A percentile compares a stretch with the other conserved stretches of the same genome.
Conservation (phyloP, 2,797 vertebrate genomes). For the Luscinia luscinia region DNA sequence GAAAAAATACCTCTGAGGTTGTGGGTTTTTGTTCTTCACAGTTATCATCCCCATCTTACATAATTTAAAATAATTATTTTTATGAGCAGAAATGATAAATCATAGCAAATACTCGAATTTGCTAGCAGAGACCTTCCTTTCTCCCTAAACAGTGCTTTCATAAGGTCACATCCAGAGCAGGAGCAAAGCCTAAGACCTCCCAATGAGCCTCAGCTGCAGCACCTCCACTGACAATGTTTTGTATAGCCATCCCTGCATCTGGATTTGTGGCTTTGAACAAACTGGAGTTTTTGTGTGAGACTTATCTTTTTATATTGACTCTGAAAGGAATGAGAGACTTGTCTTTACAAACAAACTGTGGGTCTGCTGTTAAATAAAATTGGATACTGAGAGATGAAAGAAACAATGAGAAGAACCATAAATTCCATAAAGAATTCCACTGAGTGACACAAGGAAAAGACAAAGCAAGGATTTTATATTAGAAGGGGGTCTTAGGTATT, state of each 20-base stretch:
- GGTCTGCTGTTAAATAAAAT: neutral
- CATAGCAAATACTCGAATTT: neutral
- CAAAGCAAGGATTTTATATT: neutral
- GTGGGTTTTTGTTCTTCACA: neutral
- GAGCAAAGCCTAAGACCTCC: neutral
- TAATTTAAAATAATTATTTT: neutral
- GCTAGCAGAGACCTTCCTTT: neutral
- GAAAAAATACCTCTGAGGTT: neutral
- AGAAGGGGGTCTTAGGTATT: neutral
- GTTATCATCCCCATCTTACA: neutral
- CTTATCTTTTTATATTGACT: neutral
- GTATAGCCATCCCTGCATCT: neutral
- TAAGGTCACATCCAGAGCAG: neutral
- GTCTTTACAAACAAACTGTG: neutral
- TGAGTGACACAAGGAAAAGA: neutral
- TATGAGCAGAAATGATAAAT: neutral
- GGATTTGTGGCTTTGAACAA: neutral
- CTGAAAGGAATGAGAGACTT: neutral
- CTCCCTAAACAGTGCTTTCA: neutral
- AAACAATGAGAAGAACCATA: neutral
- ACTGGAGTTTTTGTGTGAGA: neutral
- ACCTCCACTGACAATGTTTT: neutral
- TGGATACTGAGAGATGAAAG: neutral
- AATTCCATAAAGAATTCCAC: neutral
- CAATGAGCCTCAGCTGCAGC: neutral